phyloP scores from a whole-genome alignment of 2,797 vertebrate genomes.

The Chelonia mydas region DNA sequence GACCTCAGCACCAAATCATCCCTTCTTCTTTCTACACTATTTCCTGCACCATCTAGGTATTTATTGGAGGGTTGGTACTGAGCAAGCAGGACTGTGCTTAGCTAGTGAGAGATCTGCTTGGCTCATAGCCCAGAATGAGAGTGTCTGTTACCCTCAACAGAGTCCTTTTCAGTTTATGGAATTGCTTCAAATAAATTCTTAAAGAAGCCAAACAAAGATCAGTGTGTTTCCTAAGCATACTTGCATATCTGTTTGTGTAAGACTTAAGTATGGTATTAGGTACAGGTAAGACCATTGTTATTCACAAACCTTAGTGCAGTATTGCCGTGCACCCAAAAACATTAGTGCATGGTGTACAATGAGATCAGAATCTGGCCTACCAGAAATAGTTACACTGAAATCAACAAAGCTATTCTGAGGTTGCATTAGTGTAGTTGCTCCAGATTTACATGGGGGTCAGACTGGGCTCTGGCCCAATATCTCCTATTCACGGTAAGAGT shows the following conservation, averaged over 20 bases:
- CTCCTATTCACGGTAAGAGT: not conserved
- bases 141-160: not conserved
- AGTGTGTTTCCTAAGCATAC: not conserved
- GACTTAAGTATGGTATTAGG: not conserved
- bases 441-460: not conserved
- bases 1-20: not conserved
- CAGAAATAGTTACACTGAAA: not conserved
- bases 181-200: not conserved
- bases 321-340: not conserved
- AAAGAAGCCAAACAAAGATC: not conserved
- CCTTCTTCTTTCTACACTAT: not conserved
- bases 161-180: not conserved
- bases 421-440: not conserved
- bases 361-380: not conserved
- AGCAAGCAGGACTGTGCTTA: not conserved
- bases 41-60: not conserved
- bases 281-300: not conserved
- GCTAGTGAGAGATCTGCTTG: not conserved
- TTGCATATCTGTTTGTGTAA: too few species aligned
- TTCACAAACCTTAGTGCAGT: not conserved
- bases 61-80: not conserved
- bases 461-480: not conserved
- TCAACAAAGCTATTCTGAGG: not conserved
- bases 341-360: not conserved
- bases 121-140: not conserved